phyloP scores from a whole-genome alignment of 2,888 invertebrate genomes.

The Ormyrus thymus region DNA sequence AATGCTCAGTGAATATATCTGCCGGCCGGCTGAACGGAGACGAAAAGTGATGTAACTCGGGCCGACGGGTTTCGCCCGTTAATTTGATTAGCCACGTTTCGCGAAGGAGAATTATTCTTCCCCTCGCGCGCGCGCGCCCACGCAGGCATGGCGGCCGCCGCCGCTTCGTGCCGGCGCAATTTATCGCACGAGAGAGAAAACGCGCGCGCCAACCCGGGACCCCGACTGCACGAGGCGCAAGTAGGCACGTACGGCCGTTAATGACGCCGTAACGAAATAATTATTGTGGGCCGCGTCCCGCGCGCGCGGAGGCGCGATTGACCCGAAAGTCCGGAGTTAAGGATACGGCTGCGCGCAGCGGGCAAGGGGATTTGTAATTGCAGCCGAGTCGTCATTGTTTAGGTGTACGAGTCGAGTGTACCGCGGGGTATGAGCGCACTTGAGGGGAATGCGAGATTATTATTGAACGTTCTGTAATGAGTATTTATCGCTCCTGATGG shows the following conservation, averaged over 20 bases:
- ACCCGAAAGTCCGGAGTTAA: too few species aligned
- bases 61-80: constrained; percentile 29
- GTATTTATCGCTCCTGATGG: too few species aligned
- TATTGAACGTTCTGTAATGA: too few species aligned
- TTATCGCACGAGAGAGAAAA: constrained; percentile 12
- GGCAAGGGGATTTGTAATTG: neutral
- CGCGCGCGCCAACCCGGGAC: neutral
- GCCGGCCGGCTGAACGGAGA: constrained; percentile 8
- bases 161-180: neutral
- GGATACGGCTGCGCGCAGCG: neutral
- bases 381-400: neutral
- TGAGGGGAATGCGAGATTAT: too few species aligned
- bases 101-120: neutral
- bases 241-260: neutral
- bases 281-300: neutral
- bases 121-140: neutral
- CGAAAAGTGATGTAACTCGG: constrained; percentile 22
- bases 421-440: neutral
- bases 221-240: too few species aligned
- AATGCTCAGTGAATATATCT: constrained; percentile 19
- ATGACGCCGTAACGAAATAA: constrained; percentile 2
- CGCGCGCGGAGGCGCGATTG: neutral
- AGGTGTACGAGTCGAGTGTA: neutral
- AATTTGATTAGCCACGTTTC: constrained; percentile 40
- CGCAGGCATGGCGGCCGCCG: neutral